Base-by-base conservation (phyloP, 2,888 invertebrate genomes). In the Chirona hameri region DNA sequence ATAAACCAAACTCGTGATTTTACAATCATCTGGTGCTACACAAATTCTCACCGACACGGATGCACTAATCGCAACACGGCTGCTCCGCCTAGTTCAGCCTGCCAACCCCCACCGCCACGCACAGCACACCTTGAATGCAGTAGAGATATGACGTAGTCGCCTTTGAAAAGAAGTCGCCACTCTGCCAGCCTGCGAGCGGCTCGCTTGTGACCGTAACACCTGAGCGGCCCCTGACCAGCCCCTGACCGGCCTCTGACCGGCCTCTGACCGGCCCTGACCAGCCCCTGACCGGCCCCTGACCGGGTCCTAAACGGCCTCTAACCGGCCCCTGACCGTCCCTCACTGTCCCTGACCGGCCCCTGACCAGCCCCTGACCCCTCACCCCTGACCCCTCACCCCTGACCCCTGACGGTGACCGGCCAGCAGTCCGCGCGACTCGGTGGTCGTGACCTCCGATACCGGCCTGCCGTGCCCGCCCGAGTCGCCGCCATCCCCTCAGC, bases 401-500 rank as follows among this genome's bases (percentile, higher is more conserved):
- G 48, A 48, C 48, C 48, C 9, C 48, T 12, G 48, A 48, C 48
- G 21, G 79, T 52, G 46, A 24, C 24, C n/a, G 24, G 52, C 18
- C 81, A 3, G 12, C 57, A 81, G 57, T 52, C 55, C 81, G 18
- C 10, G 10, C 2, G 52, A 39, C 39, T 7, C 12, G 21, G 52
- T n/a, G n/a, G 12, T 48, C 9, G 48, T 48, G 48, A 12, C 48
- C 48, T 60, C 9, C 24, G 48, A 82, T 14, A 14, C n/a, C 27
- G 72, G 46, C 12, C 21, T n/a, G 31, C 72, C 46, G 39, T n/a
- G 39, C 21, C 57, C 65, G 65, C 81, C 65, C 31, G 81, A 84
- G 79, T 76, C 84, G 21, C 84, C 83, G 31, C 76, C 65, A 12
- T 81, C 81, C 46, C 82, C 82, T 31, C 83, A 83, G 80, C 85